These are phyloP conservation scores for Ectropis crepuscularia DNA, from an alignment of 2,888 invertebrate genomes.

Conservation along the genomic window DNA sequence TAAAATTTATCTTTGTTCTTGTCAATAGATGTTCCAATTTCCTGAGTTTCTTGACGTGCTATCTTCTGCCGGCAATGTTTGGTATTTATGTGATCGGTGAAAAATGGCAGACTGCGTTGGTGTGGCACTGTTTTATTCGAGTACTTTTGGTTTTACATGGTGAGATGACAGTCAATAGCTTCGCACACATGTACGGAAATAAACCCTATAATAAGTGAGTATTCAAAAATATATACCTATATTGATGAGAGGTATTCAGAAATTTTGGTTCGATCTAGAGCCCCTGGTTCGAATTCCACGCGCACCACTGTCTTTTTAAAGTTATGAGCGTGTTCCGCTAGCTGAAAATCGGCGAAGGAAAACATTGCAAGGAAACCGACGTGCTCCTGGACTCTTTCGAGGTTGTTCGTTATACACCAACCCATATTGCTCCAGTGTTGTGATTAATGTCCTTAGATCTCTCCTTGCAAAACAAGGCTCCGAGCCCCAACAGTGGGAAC, in stretches of 20 bases:
- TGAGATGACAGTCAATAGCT: background rate
- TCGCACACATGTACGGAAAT: conserved; percentile 1
- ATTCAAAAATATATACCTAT: background rate
- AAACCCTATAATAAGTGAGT: background rate
- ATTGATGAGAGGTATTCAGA: too few species aligned
- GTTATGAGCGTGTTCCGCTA: background rate
- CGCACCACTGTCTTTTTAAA: background rate
- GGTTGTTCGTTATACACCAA: too few species aligned
- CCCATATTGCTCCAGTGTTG: too few species aligned
- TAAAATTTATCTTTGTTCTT: too few species aligned
- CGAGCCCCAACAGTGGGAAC: too few species aligned
- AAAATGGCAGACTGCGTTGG: background rate
- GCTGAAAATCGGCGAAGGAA: too few species aligned
- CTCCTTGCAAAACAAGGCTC: too few species aligned
- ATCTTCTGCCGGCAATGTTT: background rate
- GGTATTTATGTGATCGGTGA: background rate
- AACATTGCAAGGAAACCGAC: too few species aligned
- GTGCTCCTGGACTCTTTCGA: too few species aligned
- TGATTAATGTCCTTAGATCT: too few species aligned
- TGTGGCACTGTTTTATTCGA: background rate
- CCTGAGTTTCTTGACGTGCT: background rate
- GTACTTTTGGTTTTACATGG: background rate
- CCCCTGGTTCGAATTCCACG: background rate
- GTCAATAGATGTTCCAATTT: too few species aligned
- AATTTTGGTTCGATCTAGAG: background rate